phyloP scores from a whole-genome alignment of 1,140 invertebrate species.

The Octopus sinensis region DNA sequence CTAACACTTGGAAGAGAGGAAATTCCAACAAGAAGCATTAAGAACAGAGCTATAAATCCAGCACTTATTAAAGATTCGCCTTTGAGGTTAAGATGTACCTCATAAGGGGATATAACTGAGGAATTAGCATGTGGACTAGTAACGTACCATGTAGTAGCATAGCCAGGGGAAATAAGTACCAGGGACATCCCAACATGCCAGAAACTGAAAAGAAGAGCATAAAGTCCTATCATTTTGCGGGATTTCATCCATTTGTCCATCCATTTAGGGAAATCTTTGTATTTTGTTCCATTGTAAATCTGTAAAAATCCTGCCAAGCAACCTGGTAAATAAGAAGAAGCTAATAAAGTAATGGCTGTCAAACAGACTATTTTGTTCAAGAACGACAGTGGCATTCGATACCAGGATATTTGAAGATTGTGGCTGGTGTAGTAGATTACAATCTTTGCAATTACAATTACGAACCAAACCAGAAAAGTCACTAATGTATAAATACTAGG shows the following conservation, averaged over 20 bases:
- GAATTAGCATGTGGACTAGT: conserved; percentile 33
- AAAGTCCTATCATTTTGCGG: conserved; percentile 49
- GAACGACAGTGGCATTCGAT: conserved; percentile 47
- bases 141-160: conserved; percentile 48
- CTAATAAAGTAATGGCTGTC: conserved; percentile 46
- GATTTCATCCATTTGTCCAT: conserved; percentile 49
- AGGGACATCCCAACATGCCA: conserved; percentile 47
- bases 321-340: conserved; percentile 47
- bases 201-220: conserved; percentile 41
- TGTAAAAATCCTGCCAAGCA: conserved; percentile 45
- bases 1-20: conserved; percentile 47
- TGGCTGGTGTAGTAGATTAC: conserved; percentile 49
- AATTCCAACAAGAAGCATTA: conserved; percentile 43
- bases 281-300: conserved; percentile 48
- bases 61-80: conserved; percentile 43
- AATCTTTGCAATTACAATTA: conserved; percentile 29
- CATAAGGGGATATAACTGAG: conserved; percentile 19
- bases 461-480: conserved; percentile 46
- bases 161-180: conserved; percentile 47
- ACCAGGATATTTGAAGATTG: conserved; percentile 36
- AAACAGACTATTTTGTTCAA: conserved; percentile 51
- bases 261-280: conserved; percentile 47
- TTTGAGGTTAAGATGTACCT: conserved; percentile 29
- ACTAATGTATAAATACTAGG: conserved; percentile 41
- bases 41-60: conserved; percentile 41